phyloP scores from a whole-genome alignment of 2,113 vertebrate species.

The Ptilonorhynchus violaceus region DNA sequence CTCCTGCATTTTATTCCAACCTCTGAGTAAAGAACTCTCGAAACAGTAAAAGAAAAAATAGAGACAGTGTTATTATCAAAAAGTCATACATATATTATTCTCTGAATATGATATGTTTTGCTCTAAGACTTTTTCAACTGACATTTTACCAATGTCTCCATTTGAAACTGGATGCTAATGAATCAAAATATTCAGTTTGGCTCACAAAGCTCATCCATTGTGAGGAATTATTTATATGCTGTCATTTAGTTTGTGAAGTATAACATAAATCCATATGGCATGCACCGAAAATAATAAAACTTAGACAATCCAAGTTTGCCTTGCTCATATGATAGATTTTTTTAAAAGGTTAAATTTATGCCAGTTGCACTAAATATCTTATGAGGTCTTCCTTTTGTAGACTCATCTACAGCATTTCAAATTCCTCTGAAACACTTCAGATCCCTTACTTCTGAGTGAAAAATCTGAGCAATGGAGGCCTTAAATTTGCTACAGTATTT shows the following conservation, averaged over 20 bases:
- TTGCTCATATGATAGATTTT: background rate
- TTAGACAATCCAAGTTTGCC: background rate
- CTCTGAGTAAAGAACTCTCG: too few relatives aligned
- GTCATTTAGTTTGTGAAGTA: conserved; percentile 17
- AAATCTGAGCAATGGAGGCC: background rate
- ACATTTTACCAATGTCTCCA: background rate
- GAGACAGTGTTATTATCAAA: too few relatives aligned
- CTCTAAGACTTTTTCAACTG: background rate
- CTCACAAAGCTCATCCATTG: background rate
- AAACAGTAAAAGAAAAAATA: too few relatives aligned
- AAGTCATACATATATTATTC: background rate
- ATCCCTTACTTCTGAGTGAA: background rate
- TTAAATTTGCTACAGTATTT: background rate
- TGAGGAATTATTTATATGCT: background rate
- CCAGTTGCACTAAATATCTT: background rate
- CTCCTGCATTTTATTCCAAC: too few relatives aligned
- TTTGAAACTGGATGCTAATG: background rate
- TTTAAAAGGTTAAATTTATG: background rate
- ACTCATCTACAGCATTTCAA: background rate
- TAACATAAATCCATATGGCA: background rate
- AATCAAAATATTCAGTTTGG: background rate
- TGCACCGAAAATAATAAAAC: background rate
- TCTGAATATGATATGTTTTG: background rate
- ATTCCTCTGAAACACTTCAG: background rate
- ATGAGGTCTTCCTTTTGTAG: background rate